Conservation (phyloP, 1,140 invertebrate species). For the Cephus cinctus region DNA sequence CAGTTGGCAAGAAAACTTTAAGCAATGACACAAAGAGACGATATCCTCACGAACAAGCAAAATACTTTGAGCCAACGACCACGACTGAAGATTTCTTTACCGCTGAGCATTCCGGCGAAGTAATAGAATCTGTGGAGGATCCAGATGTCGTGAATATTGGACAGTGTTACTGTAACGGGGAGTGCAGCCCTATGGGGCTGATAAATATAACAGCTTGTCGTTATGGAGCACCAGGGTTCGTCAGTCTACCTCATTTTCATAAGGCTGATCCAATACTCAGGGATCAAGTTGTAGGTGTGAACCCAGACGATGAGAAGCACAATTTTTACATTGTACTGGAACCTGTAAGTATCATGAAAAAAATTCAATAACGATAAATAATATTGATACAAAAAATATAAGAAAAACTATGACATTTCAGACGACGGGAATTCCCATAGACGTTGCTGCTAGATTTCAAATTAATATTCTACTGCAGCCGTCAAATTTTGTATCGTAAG, state of each 20-base stretch:
- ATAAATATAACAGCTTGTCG: conserved; percentile 55
- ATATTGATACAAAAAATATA: too few relatives aligned
- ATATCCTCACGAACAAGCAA: conserved; percentile 45
- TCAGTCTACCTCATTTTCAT: conserved; percentile 74
- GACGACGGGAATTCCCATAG: conserved; percentile 71
- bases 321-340: conserved; percentile 63
- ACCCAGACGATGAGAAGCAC: conserved; percentile 60
- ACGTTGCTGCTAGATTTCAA: conserved; percentile 74
- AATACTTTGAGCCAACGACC: conserved; percentile 46
- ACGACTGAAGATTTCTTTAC: conserved; percentile 47
- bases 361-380: too few relatives aligned
- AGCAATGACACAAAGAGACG: conserved; percentile 46
- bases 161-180: conserved; percentile 69
- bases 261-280: conserved; percentile 60
- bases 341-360: conserved; percentile 66
- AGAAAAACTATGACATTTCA: too few relatives aligned
- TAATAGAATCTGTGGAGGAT: conserved; percentile 43
- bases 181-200: conserved; percentile 67
- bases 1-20: conserved; percentile 42
- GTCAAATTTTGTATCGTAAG: conserved; percentile 64
- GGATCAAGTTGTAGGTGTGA: conserved; percentile 59
- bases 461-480: conserved; percentile 74
- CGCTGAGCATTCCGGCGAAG: conserved; percentile 29
- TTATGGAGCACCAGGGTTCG: conserved; percentile 63
- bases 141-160: conserved; percentile 61